These are phyloP conservation scores for Meteorus cinctellus DNA, from an alignment of 2,888 invertebrate species.

Conservation along the genomic window DNA sequence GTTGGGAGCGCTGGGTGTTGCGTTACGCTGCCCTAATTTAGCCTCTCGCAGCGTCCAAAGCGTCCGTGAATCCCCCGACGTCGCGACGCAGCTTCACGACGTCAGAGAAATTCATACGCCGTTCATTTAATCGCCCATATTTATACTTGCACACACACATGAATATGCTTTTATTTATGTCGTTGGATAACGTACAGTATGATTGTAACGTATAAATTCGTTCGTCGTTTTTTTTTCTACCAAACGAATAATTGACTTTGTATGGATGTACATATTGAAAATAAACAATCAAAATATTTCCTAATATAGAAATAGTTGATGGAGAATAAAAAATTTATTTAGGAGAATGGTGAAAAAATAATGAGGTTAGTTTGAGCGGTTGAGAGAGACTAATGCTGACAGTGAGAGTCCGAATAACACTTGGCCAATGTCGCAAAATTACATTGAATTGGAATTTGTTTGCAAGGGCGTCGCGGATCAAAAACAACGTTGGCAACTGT, in stretches of 20 bases:
- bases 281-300: too few relatives aligned
- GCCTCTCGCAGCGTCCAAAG: constrained; percentile 60
- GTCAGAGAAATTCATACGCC: constrained; percentile 63
- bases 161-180: not conserved
- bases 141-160: constrained; percentile 12
- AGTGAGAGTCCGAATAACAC: constrained; percentile 10
- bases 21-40: constrained; percentile 74
- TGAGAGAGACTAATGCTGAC: constrained; percentile 1
- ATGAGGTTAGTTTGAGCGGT: not conserved
- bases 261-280: too few relatives aligned
- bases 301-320: not conserved
- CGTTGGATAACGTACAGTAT: not conserved
- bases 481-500: constrained; percentile 28
- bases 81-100: constrained; percentile 51
- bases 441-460: constrained; percentile 29
- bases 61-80: constrained; percentile 62
- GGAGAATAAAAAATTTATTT: not conserved
- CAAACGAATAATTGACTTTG: not conserved
- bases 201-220: not conserved
- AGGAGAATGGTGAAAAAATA: not conserved
- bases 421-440: constrained; percentile 38
- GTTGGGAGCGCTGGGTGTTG: constrained; percentile 66
- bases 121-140: constrained; percentile 16
- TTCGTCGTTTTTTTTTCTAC: not conserved
- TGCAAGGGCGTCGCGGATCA: constrained; percentile 24